Base-by-base conservation (phyloP, 2,888 invertebrate genomes). In the Eremobia ochroleuca region DNA sequence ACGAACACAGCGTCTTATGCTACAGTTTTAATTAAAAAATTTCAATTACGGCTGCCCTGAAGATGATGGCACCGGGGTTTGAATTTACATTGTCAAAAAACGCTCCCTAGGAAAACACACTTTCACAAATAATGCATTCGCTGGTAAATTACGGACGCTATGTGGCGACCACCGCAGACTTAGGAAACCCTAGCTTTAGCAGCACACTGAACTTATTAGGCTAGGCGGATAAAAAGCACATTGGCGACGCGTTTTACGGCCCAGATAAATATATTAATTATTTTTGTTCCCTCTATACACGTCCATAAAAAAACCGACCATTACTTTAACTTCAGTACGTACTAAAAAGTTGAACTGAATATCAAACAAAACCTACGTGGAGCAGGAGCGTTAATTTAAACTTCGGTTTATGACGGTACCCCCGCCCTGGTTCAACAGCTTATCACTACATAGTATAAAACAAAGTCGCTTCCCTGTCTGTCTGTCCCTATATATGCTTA, bases 301-400 rank as follows among this genome's bases (percentile, higher is more conserved):
- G n/a, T 46, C 21, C 82, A 77, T 55, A 70, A 58, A 70, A 70
- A 75, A 64, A 81, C 59, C 40, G 18, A 61, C 69, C 61, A 66
- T 82, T 70, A 37, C 59, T 70, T 67, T 52, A 31, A 78, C 59
- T 81, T 64, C n/a, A 78, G 73, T 62, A 55, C 40, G 21, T 37
- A 73, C 21, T 81, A 61, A 82, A 81, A 78, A 82, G 69, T 79
- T 79, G 5, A 59, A 75, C n/a, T n/a, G 79, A 61, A 15, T 69
- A 37, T 46, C 31, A 78, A 58, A 73, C 66, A 66, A 40, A 67
- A 77, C 59, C 65, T 34, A 80, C 71, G 62, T 46, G 13, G 31
- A 34, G 21, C 70, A 58, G n/a, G 15, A n/a, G 73, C 58, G 81
- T 65, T 86, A 64, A 86, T 86, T 82, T 82, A 79, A 86, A 86